Conservation (phyloP, 2,113 vertebrate species). For the Benitochromis conjunctus region DNA sequence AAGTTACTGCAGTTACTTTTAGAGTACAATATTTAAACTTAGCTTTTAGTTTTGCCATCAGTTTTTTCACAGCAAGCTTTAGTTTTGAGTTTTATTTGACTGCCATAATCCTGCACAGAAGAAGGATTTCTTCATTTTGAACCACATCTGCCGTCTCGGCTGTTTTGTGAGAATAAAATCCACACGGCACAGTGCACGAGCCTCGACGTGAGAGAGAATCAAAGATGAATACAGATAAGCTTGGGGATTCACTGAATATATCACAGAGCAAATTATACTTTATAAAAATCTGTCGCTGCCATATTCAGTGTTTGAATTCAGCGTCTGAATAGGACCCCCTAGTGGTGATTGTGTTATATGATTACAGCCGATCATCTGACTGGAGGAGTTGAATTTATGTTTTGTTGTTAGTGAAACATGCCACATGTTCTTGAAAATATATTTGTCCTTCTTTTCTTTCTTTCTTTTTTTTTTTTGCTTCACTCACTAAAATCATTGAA, state of each 20-base stretch:
- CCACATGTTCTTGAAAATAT: neutral
- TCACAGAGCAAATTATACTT: neutral
- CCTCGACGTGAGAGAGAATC: neutral
- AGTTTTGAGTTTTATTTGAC: neutral
- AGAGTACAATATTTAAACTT: neutral
- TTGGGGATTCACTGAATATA: neutral
- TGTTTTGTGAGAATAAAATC: neutral
- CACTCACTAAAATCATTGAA: neutral
- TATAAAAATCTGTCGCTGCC: neutral
- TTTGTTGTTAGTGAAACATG: neutral
- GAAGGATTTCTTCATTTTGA: neutral
- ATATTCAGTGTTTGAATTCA: neutral
- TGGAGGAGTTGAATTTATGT: neutral
- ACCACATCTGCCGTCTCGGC: constrained; percentile 2
- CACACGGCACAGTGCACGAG: neutral
- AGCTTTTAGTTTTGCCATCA: neutral
- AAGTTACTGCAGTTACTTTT: neutral
- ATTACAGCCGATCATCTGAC: neutral
- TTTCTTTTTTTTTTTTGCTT: neutral
- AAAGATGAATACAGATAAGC: neutral
- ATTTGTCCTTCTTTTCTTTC: neutral
- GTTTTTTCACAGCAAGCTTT: neutral
- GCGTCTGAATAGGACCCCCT: neutral
- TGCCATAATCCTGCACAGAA: neutral
- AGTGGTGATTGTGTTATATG: neutral